Base-by-base conservation (phyloP, 2,113 vertebrate genomes). In the Lutjanus erythropterus region DNA sequence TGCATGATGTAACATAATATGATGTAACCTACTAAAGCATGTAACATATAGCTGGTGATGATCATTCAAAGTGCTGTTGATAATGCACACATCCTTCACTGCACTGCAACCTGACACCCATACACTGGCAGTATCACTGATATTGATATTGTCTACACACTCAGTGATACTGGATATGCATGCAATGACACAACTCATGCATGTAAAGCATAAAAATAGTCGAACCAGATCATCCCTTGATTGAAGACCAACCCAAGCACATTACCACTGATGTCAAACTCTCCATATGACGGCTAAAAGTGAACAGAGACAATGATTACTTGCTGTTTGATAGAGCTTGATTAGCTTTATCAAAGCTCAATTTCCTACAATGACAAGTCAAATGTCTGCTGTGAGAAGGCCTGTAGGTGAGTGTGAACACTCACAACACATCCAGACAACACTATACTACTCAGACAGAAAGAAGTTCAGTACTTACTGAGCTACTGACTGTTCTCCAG, bases 171-270 rank as follows among this genome's bases (percentile, higher is more conserved):
- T 2, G 23, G 37, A 76, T n/a, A 47, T 44, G 23, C 60, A 67
- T 25, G 46, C n/a, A 81, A 41, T 21, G 19, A 75, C 37, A 72
- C 6, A 29, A 73, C 6, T 21, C 41, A 55, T 12, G 31, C 31
- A 61, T 44, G 7, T 55, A 55, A 47, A 58, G n/a, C 21, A 18
- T 44, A n/a, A 16, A 47, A 46, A 44, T 42, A 69, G 53, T 37
- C 92, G 89, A 95, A 99, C 98, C 98, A 99, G 92, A 99, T 99
- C 98, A 99, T 99, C 75, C 98, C 98, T 93, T 99, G 98, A 86
- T 99, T 99, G 96, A 99, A 99, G 92, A 99, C 93, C 88, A 99
- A 88, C 55, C 98, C 97, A 21, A 99, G 92, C 52, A 99, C 98
- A 0, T 99, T 99, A 56, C 98, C 98, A 0, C 98, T 99, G 46